Percentiles rank a stretch among this genome's conserved stretches.
These are phyloP conservation scores for Melierax canorus DNA, from an alignment of 2,113 vertebrate genomes.

Conservation along the genomic window DNA sequence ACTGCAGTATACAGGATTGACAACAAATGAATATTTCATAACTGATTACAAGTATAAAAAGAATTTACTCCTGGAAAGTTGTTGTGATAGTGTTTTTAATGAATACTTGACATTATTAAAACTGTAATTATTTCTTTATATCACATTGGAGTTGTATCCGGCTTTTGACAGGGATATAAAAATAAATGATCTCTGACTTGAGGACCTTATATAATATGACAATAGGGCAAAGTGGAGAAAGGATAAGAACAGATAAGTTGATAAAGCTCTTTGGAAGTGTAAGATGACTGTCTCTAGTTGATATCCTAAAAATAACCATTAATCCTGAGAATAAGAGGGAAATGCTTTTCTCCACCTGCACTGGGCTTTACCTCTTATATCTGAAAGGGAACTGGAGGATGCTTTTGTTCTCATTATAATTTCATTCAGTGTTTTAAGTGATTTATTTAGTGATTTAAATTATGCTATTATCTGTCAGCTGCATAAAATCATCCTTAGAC, in stretches of 20 bases:
- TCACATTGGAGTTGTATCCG: background rate
- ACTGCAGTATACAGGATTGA: constrained; percentile 15
- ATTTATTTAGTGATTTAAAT: background rate
- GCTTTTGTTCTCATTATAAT: background rate
- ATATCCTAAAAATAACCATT: background rate
- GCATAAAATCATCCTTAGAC: background rate
- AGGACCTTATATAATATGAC: background rate
- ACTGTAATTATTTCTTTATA: constrained; percentile 29
- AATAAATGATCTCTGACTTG: background rate
- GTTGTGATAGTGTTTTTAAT: constrained; percentile 39
- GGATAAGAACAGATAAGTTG: background rate
- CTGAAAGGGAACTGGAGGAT: background rate
- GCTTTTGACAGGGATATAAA: background rate
- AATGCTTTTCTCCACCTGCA: background rate
- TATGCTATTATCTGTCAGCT: fast-evolving
- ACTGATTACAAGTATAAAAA: constrained; percentile 31
- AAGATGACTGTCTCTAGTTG: background rate
- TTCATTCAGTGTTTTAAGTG: background rate
- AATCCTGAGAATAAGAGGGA: background rate
- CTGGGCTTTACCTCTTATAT: background rate
- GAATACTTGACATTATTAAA: constrained; percentile 55
- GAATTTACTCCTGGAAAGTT: constrained; percentile 19
- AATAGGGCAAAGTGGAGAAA: background rate
- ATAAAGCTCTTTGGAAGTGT: background rate
- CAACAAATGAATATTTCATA: constrained; percentile 63